phyloP scores from a whole-genome alignment of 2,797 vertebrate species.

The Halcyon chelicuti region DNA sequence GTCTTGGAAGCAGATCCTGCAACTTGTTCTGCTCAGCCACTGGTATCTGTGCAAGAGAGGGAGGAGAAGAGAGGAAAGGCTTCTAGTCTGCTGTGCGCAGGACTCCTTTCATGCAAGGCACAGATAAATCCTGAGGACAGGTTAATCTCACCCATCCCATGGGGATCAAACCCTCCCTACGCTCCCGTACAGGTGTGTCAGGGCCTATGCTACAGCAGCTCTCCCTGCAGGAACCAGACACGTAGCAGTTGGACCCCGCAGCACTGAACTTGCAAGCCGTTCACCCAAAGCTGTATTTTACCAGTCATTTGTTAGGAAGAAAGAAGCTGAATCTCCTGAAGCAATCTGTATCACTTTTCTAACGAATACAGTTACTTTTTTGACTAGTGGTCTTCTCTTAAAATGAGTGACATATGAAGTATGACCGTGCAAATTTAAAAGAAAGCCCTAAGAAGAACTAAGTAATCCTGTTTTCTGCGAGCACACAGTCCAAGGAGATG shows the following conservation, averaged over 20 bases:
- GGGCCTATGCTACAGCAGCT: rapidly evolving
- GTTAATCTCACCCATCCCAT: rapidly evolving
- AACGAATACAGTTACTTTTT: background rate
- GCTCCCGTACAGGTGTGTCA: rapidly evolving
- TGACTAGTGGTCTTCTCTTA: background rate
- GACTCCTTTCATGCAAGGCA: background rate
- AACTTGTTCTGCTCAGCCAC: background rate
- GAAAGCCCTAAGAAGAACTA: background rate
- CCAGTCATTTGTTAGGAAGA: background rate
- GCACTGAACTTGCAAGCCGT: background rate
- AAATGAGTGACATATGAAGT: background rate
- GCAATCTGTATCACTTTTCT: background rate
- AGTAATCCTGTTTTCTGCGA: background rate
- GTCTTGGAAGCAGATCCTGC: background rate
- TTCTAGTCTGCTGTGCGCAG: background rate
- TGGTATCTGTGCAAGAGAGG: background rate
- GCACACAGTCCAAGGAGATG: background rate
- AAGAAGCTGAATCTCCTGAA: background rate
- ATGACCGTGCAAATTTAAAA: background rate
- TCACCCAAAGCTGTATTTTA: background rate
- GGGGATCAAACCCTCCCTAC: background rate
- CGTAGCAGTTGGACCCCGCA: rapidly evolving
- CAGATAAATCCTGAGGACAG: background rate
- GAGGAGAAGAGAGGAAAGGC: background rate
- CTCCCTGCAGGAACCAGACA: background rate